Percentiles rank a stretch among this genome's conserved stretches.
These are phyloP conservation scores for Hylaeus volcanicus DNA, from an alignment of 1,140 invertebrate species.

Conservation along the genomic window DNA sequence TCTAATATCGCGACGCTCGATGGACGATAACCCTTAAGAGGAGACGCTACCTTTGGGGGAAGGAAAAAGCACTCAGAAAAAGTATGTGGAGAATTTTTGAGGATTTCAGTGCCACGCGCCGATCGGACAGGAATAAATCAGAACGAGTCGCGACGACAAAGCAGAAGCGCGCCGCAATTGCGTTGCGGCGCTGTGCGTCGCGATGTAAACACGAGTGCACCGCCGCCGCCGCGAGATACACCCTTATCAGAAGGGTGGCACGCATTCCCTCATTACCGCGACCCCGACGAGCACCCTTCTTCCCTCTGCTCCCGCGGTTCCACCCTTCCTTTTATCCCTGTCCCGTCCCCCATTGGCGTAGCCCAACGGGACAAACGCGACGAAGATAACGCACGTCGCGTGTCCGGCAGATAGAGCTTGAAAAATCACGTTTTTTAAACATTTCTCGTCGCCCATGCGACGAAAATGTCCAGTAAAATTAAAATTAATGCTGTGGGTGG, in stretches of 20 bases:
- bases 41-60: too few relatives aligned
- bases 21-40: too few relatives aligned
- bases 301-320: background rate
- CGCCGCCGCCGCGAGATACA: conserved; percentile 46
- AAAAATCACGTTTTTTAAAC: conserved; percentile 44
- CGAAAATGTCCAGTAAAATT: too few relatives aligned
- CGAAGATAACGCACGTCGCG: conserved; percentile 56
- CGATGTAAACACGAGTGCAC: conserved; percentile 62
- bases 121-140: conserved; percentile 27
- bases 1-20: too few relatives aligned
- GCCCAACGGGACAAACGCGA: conserved; percentile 39
- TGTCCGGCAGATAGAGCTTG: conserved; percentile 48
- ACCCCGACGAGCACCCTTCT: conserved; percentile 18
- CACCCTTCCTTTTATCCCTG: conserved; percentile 15
- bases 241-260: conserved; percentile 65
- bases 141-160: background rate
- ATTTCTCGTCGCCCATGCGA: background rate
- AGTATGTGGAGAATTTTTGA: too few relatives aligned
- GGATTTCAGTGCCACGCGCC: background rate
- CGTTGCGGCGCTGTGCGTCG: conserved; percentile 41
- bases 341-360: background rate
- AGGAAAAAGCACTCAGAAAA: too few relatives aligned
- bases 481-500: too few relatives aligned
- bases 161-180: conserved; percentile 13
- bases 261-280: conserved; percentile 65